Conservation (phyloP, 2,888 invertebrate genomes). For the Clostera curtula region DNA sequence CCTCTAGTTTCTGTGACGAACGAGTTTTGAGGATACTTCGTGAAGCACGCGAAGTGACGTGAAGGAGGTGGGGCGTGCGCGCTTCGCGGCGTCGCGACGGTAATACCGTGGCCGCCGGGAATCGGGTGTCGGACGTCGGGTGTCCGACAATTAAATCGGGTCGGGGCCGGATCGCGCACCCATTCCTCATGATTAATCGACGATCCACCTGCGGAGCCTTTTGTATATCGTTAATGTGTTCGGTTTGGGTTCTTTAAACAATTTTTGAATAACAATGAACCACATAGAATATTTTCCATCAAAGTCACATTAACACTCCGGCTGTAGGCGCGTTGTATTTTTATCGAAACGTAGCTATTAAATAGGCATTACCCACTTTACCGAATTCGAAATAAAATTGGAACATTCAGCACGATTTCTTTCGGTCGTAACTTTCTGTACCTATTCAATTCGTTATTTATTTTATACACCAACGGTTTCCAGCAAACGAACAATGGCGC, state of each 20-base stretch:
- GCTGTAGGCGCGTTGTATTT: constrained; percentile 2
- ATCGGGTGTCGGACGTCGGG: constrained; percentile 19
- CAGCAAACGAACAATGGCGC: too few relatives aligned
- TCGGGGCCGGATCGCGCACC: constrained; percentile 33
- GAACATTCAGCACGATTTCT: too few relatives aligned
- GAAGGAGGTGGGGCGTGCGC: constrained; percentile 43
- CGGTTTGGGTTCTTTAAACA: constrained; percentile 42
- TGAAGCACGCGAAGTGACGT: constrained; percentile 17
- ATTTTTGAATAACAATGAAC: constrained; percentile 37
- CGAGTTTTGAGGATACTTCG: constrained; percentile 12
- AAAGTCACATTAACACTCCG: constrained; percentile 21
- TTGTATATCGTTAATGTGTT: constrained; percentile 50
- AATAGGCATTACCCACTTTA: background rate
- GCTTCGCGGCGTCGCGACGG: constrained; percentile 49
- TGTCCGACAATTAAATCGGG: too few relatives aligned
- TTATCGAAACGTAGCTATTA: constrained; percentile 2
- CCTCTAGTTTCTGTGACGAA: too few relatives aligned
- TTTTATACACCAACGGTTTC: too few relatives aligned
- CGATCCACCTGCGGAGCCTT: constrained; percentile 71
- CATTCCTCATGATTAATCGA: constrained; percentile 66
- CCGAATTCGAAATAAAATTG: too few relatives aligned
- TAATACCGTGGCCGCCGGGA: constrained; percentile 57
- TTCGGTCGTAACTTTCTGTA: too few relatives aligned
- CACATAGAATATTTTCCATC: constrained; percentile 23
- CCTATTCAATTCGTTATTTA: too few relatives aligned